Evolutionary conservation across 2,797 vertebrate genomes (phyloP).

Genomic region (Chelidonichthys spinosus): DNA sequence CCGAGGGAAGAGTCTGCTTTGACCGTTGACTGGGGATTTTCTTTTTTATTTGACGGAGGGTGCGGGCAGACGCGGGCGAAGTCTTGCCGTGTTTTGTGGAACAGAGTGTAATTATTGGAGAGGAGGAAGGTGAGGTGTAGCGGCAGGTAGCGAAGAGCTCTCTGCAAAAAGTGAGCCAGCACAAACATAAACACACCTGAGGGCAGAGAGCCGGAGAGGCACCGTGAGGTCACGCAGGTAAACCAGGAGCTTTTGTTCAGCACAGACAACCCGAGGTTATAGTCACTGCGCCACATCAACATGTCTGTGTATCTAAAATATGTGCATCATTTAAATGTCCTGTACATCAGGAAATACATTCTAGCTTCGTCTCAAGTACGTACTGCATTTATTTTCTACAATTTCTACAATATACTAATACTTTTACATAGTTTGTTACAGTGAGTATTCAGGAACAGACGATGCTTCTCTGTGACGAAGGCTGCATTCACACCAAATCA

Average conservation of each 20-base stretch:
- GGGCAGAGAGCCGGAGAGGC: slow-evolving; percentile 18
- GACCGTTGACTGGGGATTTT: neutral
- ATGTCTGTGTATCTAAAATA: neutral
- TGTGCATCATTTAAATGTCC: neutral
- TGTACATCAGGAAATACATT: neutral
- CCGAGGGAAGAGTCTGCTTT: slow-evolving; percentile 34
- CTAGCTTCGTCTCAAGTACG: neutral
- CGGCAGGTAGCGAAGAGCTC: slow-evolving; percentile 9
- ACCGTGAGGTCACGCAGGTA: slow-evolving; percentile 36
- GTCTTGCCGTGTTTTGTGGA: neutral
- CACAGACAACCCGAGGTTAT: neutral
- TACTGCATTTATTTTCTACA: neutral
- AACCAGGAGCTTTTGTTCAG: neutral
- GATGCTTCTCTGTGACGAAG: too few relatives aligned
- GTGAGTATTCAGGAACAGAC: neutral
- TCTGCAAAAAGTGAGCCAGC: slow-evolving; percentile 1
- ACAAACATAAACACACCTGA: slow-evolving; percentile 52
- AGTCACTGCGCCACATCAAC: neutral
- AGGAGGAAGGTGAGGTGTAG: slow-evolving; percentile 7
- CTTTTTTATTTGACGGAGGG: neutral
- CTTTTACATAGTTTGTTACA: neutral
- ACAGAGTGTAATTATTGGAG: slow-evolving; percentile 6
- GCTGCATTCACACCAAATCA: too few relatives aligned
- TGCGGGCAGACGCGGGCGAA: neutral
- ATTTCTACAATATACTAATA: neutral